Base-by-base conservation (phyloP, 1,140 invertebrate genomes). In the Trichonephila clavata region DNA sequence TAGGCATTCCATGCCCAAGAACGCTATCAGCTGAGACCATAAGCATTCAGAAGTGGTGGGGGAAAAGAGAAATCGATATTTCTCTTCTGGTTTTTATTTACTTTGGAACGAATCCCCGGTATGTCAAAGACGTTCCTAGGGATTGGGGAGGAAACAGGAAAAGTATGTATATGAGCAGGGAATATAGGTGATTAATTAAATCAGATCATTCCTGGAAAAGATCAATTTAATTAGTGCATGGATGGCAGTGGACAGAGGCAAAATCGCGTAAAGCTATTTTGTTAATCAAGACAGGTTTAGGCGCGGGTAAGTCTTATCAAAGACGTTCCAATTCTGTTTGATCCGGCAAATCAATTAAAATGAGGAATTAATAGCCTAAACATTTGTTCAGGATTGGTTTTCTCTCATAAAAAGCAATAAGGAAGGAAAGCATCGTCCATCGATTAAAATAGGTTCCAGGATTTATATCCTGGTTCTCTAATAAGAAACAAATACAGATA, bases 341-440 rank as follows among this genome's bases (percentile, higher is more conserved):
- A 77, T 77, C 18, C 20, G 14, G 24, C n/a, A 59, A 84, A 84
- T 84, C 57, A 84, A 84, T 84, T 84, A 84, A 50, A 84, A 59
- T 84, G 81, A 57, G 57, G n/a, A 57, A 50, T 43, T 57, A 83
- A 16, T 39, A 18, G 7, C 13, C 13, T 8, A 24, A 32, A n/a
- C 10, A 50, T 57, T 21, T 14, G 21, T 21, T 84, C n/a, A 24
- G 21, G 21, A 59, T 24, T 59, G 39, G n/a, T 84, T 24, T 13
- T 8, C 59, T 16, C 81, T 4, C 20, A 13, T 10, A 24, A 59
- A 59, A 84, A 27, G 43, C 27, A 59, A 50, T n/a, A 84, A 43
- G 32, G 32, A 81, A 81, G 32, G 13, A 10, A n/a, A 68, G n/a
- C 39, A 43, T 50, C 18, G 21, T 24, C 57, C 57, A 57, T 84